Percentiles rank a stretch among this genome's conserved stretches.
Evolutionary conservation across 2,888 invertebrate species (phyloP).

Genomic region (Eledona agricola): DNA sequence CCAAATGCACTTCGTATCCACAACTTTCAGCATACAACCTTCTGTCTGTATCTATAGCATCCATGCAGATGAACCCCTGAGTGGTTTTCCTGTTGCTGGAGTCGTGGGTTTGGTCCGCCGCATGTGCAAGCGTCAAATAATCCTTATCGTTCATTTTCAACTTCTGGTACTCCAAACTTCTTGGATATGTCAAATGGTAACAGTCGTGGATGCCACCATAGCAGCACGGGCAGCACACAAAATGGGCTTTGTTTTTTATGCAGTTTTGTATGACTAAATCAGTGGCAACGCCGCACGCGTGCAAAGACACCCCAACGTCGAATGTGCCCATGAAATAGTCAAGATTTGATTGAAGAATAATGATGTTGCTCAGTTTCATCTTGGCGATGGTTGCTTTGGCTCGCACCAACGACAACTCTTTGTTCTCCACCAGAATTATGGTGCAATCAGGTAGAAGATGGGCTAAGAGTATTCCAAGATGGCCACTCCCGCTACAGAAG

Average conservation of each 20-base stretch:
- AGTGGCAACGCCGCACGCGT: constrained; percentile 95
- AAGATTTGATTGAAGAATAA: constrained; percentile 87
- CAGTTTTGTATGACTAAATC: constrained; percentile 91
- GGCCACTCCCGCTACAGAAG: constrained; percentile 95
- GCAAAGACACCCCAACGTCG: constrained; percentile 87
- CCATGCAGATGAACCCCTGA: constrained; percentile 88
- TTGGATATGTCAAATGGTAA: constrained; percentile 82
- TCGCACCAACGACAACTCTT: constrained; percentile 82
- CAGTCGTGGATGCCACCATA: constrained; percentile 89
- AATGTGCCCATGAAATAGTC: constrained; percentile 86
- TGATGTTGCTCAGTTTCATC: constrained; percentile 77
- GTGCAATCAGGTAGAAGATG: constrained; percentile 79
- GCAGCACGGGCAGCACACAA: constrained; percentile 93
- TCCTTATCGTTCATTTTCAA: constrained; percentile 60
- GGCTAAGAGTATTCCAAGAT: constrained; percentile 88
- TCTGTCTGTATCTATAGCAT: constrained; percentile 87
- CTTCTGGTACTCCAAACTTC: constrained; percentile 71
- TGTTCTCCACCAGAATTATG: constrained; percentile 89
- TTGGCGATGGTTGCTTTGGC: constrained; percentile 75
- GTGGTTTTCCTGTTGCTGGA: constrained; percentile 73
- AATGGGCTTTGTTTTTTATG: constrained; percentile 76
- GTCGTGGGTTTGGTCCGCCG: constrained; percentile 91
- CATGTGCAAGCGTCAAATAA: constrained; percentile 85
- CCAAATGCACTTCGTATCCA: constrained; percentile 79
- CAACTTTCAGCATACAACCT: constrained; percentile 76